Base-by-base conservation (phyloP, 37 sponge, comb jelly and placozoan genomes). In the Chondrosia reniformis region DNA sequence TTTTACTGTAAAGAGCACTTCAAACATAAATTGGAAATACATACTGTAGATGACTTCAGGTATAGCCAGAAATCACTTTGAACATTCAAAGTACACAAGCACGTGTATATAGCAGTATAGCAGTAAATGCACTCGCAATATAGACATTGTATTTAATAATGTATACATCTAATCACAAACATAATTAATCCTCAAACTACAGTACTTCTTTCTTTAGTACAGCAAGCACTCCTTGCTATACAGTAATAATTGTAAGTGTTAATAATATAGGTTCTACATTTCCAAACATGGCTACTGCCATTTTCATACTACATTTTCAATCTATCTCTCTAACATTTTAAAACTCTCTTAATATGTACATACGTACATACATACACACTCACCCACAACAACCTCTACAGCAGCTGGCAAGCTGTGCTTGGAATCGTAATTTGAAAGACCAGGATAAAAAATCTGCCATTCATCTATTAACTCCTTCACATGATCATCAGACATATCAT, bases 371-470 rank as follows among this genome's bases (percentile, higher is more conserved):
- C 25, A n/a, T 10, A n/a, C 12, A 40, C 6, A 77, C 77, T 12
- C 4, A 77, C 92, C 92, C n/a, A 86, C 32, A 17, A 91, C 84
- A 3, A 91, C 92, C 46, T 91, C 92, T 24, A 91, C 86, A 38
- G 92, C 92, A 13, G 87, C 81, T 0, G 92, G 92, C 6, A 91
- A 65, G 32, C 67, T 54, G 12, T 67, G 65, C 41, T 80, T 64
- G 30, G 73, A 43, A 28, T 86, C 87, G 12, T 61, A 42, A 25
- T 24, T 24, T 34, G 84, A 84, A 34, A 84, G 69, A 12, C 74
- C 67, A 25, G 87, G 92, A 33, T 80, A 91, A 67, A 91, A 91
- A 27, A 91, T 45, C 65, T 91, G 86, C 92, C 92, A 91, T 46
- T 91, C 92, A 38, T 91, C 87, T 28, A 91, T 69, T 45, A 91